Evolutionary conservation across 2,888 invertebrate species (phyloP), one percentile per base, ranked within the genome.

Genomic region (Pyrrhia umbra): DNA sequence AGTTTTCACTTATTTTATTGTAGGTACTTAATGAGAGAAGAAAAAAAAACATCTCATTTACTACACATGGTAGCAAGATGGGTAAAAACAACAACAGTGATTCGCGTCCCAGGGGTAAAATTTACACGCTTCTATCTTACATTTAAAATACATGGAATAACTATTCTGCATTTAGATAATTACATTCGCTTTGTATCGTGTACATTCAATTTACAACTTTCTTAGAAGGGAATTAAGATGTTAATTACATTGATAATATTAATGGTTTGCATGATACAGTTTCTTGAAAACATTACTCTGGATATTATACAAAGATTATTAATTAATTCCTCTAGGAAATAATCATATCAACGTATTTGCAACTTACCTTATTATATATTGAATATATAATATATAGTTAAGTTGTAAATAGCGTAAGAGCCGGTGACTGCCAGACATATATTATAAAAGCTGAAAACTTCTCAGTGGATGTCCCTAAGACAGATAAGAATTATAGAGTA

Each of bases 181-280:
- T n/a, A 34, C 34, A 9, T n/a, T 34, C 34, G 34, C n/a, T 34
- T n/a, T 4, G 13, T 30, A 30, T 23, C 6, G 23, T 2, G 13
- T 34, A 13, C 30, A 34, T n/a, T 13, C 34, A 34, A 34, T 34
- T 34, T n/a, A 6, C 34, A 34, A n/a, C 6, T 34, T 34, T 34
- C 34, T n/a, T 34, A n/a, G 34, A 34, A 34, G 34, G 34, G 34
- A n/a, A n/a, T 34, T 34, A 34, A 34, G 34, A n/a, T 34, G n/a
- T 34, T 5, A 34, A 34, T 34, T 34, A 5, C 13, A 1, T 34
- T n/a, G n/a, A 34, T 34, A 0, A n/a, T 2, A 9, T 34, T n/a
- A 13, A n/a, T 34, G n/a, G n/a, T n/a, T 13, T 9, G 4, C 5
- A 5, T 4, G n/a, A 34, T 34, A 34, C 9, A 3, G 13, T 34